Conservation (phyloP, 2,113 vertebrate genomes). For the Ellobius talpinus region DNA sequence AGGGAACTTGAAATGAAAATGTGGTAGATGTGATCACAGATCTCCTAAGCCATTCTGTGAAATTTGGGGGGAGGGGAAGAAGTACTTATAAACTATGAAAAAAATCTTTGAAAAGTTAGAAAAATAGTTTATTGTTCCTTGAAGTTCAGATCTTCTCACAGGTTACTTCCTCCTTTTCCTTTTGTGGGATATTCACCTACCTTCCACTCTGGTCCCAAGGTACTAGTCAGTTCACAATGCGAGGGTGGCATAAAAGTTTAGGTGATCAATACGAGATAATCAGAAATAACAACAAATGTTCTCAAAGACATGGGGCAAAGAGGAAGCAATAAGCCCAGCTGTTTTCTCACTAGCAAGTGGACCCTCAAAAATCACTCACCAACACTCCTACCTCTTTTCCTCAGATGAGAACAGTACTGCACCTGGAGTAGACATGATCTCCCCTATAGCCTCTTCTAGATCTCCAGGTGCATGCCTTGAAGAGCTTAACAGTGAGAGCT, state of each 20-base stretch:
- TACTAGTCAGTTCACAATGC: neutral
- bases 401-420: neutral
- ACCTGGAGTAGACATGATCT: neutral
- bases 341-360: neutral
- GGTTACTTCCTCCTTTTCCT: neutral
- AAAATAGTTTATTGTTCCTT: neutral
- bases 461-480: neutral
- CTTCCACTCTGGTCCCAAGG: neutral
- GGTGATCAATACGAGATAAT: neutral
- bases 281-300: neutral
- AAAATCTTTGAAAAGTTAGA: slow-evolving; percentile 2
- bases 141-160: slow-evolving; percentile 1
- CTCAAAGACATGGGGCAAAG: neutral
- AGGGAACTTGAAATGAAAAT: neutral
- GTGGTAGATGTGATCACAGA: neutral
- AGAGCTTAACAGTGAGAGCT: neutral
- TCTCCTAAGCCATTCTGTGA: slow-evolving; percentile 31
- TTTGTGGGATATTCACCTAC: neutral
- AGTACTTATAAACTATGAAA: slow-evolving; percentile 10
- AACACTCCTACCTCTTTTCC: neutral
- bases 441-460: neutral
- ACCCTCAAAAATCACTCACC: neutral
- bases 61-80: neutral
- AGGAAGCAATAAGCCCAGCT: neutral
- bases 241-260: neutral